Base-by-base conservation (phyloP, 2,113 vertebrate genomes). In the Anser brachyrhynchus region DNA sequence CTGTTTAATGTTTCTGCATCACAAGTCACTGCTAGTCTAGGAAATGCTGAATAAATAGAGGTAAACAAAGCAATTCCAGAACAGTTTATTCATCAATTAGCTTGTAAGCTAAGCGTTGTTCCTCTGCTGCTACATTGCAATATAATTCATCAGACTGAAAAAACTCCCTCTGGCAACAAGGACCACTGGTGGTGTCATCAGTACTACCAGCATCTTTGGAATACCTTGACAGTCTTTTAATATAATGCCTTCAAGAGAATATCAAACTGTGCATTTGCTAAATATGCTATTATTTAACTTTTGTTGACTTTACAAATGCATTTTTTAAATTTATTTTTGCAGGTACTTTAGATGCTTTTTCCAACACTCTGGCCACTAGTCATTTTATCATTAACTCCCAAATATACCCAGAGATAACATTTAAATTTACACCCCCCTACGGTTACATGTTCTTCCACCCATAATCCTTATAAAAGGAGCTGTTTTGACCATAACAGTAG, bases 101-200 rank as follows among this genome's bases (percentile, higher is more conserved):
- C 78, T 75, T 81, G 43, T 57, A 97, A 77, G n/a, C 72, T 52
- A 70, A 86, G 26, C 43, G 82, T 69, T 74, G 23, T 35, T 75
- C 92, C 76, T 28, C 75, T 78, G 75, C 41, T 73, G 69, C 61
- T 78, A 14, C 87, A 88, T 71, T 49, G 90, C 85, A 83, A 57
- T 13, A 51, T 52, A 90, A 90, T 95, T 77, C 83, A 96, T 93
- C 85, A 94, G 86, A 74, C 14, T 61, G 72, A 89, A 93, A 82
- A 95, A 93, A 93, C 4, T 81, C 90, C 92, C 75, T 92, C 23
- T 2, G 16, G 87, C 84, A 84, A 84, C 37, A 78, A 86, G 55
- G 52, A 67, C 59, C 83, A 23, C 52, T 33, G 72, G 59, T 58
- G 28, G 41, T 21, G 46, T 84, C 90, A 96, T 92, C 83, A 94